Percentiles rank a stretch among this genome's conserved stretches.
These are phyloP conservation scores for Gila robusta DNA, from an alignment of 2,797 vertebrate species.

Conservation along the genomic window DNA sequence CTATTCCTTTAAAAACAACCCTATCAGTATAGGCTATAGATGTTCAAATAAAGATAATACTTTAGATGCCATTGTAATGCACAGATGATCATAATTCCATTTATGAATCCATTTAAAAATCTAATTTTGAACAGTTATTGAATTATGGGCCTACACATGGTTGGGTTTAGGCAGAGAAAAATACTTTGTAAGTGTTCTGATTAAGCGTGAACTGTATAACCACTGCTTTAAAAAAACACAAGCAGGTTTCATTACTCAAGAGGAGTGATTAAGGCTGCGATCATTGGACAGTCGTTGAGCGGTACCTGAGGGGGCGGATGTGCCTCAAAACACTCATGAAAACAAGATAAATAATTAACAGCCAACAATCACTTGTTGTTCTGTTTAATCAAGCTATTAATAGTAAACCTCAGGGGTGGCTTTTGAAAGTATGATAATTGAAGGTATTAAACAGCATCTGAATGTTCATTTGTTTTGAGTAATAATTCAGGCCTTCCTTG, in stretches of 20 bases:
- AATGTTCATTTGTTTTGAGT: constrained; percentile 26
- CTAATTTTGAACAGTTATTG: background rate
- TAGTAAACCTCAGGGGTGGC: constrained; percentile 47
- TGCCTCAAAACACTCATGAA: constrained; percentile 27
- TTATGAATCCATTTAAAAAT: background rate
- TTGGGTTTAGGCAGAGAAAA: constrained; percentile 5
- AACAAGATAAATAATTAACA: constrained; percentile 53
- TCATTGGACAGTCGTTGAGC: constrained; percentile 57
- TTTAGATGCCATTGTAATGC: background rate
- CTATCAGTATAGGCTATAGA: background rate
- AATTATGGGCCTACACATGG: background rate
- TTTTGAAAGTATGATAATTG: constrained; percentile 19
- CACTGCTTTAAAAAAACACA: background rate
- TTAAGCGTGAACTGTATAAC: background rate
- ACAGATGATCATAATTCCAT: background rate
- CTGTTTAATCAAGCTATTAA: constrained; percentile 64
- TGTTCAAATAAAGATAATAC: background rate
- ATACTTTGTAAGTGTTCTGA: background rate
- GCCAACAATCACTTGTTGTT: constrained; percentile 35
- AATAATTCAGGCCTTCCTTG: background rate
- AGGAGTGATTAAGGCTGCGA: constrained; percentile 70
- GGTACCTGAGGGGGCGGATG: constrained; percentile 31
- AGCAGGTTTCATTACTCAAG: constrained; percentile 64
- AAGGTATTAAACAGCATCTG: constrained; percentile 30
- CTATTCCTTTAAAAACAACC: background rate